These are phyloP conservation scores for Microlaimidae sp. DNA, from an alignment of 2,888 invertebrate genomes.

Conservation along the genomic window DNA sequence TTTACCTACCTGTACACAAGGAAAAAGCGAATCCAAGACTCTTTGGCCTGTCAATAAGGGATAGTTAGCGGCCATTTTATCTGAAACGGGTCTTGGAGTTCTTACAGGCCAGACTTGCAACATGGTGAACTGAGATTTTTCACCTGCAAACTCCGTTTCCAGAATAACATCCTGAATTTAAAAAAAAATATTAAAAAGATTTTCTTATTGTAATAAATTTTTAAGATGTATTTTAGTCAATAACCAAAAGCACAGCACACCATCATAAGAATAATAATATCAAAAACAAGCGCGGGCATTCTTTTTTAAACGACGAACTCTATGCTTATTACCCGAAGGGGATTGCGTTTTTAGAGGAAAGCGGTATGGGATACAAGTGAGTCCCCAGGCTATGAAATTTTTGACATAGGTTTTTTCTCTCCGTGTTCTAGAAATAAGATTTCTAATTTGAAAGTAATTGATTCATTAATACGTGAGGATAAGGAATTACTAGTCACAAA, in stretches of 20 bases:
- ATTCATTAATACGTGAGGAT: no score
- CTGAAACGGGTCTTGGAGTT: conserved; percentile 83
- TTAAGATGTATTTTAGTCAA: background rate
- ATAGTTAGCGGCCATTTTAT: conserved; percentile 95
- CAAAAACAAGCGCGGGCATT: background rate
- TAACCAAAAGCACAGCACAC: background rate
- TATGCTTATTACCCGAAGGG: no score
- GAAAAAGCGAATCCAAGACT: conserved; percentile 92
- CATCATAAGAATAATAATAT: background rate
- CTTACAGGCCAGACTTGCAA: conserved; percentile 99
- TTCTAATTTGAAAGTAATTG: no score
- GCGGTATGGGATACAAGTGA: no score
- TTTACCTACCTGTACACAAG: conserved; percentile 54
- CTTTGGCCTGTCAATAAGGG: conserved; percentile 94
- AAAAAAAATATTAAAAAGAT: no score
- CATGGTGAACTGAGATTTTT: conserved; percentile 77
- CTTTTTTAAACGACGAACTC: background rate
- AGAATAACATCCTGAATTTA: conserved; percentile 64
- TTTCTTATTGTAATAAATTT: no score
- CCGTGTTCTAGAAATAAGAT: no score
- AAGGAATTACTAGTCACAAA: no score
- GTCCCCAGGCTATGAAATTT: no score
- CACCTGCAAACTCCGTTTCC: conserved; percentile 96
- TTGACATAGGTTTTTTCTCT: no score
- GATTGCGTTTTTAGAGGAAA: no score